A percentile compares a stretch with the other conserved stretches of the same genome.
These are phyloP conservation scores for Mus minutoides DNA, from an alignment of 2,797 vertebrate species.

Conservation along the genomic window DNA sequence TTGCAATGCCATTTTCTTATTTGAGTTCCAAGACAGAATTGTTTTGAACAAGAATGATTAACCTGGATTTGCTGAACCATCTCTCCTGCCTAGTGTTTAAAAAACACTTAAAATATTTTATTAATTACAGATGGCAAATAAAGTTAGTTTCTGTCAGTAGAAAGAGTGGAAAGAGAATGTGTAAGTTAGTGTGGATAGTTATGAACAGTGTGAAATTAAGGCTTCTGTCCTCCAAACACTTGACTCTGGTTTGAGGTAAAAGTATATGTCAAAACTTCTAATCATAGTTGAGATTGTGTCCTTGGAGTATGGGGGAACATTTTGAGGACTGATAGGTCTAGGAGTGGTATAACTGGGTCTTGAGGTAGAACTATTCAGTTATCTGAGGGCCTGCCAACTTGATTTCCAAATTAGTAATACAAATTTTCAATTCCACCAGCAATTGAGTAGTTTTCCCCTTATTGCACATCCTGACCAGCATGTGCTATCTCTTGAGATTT, in stretches of 20 bases:
- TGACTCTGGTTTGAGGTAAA: not conserved
- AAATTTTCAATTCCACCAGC: too few relatives aligned
- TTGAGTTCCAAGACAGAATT: not conserved
- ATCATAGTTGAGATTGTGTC: not conserved
- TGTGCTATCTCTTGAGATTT: too few relatives aligned
- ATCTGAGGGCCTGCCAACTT: too few relatives aligned
- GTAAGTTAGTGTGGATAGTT: not conserved
- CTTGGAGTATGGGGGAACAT: too few relatives aligned
- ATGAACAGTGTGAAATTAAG: not conserved
- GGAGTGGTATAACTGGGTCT: too few relatives aligned
- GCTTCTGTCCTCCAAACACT: not conserved
- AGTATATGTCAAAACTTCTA: not conserved
- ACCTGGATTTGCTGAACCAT: not conserved
- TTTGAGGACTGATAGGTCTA: too few relatives aligned
- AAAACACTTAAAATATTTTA: not conserved
- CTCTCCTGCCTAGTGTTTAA: not conserved
- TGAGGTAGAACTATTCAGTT: too few relatives aligned
- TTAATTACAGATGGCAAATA: conserved; percentile 4
- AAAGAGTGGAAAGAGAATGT: not conserved
- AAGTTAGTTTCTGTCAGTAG: not conserved
- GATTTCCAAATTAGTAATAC: too few relatives aligned
- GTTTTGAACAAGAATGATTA: not conserved
- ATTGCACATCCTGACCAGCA: too few relatives aligned
- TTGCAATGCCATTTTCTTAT: not conserved
- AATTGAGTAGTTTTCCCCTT: too few relatives aligned